Evolutionary conservation across 2,888 invertebrate species (phyloP).

Genomic region (Drosophila melanosoma): DNA sequence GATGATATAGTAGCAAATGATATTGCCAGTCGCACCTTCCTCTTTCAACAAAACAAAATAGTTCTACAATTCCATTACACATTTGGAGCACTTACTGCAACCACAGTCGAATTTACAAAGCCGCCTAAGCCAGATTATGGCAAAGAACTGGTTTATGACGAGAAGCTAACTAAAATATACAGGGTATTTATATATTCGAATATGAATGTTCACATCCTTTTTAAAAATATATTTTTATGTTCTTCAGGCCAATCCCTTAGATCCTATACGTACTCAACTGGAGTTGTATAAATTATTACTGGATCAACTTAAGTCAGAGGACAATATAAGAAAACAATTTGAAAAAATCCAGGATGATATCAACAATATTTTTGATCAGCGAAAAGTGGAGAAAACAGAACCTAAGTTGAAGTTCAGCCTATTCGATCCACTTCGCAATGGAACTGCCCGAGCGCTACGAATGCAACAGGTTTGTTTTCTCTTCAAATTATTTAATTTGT

Average conservation of each 20-base stretch:
- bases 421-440: constrained; percentile 87
- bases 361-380: constrained; percentile 85
- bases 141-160: constrained; percentile 88
- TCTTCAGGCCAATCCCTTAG: constrained; percentile 87
- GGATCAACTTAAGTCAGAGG: constrained; percentile 88
- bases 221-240: not conserved
- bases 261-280: constrained; percentile 87
- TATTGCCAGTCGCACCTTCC: constrained; percentile 88
- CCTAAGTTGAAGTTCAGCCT: constrained; percentile 86
- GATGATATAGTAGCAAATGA: constrained; percentile 85
- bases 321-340: constrained; percentile 86
- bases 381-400: constrained; percentile 85
- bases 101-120: constrained; percentile 88
- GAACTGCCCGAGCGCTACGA: constrained; percentile 85
- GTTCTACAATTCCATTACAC: constrained; percentile 83
- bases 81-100: constrained; percentile 82
- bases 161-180: constrained; percentile 88
- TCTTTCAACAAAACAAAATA: constrained; percentile 86
- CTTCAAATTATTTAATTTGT: not conserved
- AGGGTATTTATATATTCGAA: constrained; percentile 85
- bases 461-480: constrained; percentile 84
- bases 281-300: constrained; percentile 88
- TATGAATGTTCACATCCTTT: not conserved
- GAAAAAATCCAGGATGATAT: constrained; percentile 84
- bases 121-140: constrained; percentile 90